Evolutionary conservation across 2,888 invertebrate genomes (phyloP).

Genomic region (Drosophila niveifrons): DNA sequence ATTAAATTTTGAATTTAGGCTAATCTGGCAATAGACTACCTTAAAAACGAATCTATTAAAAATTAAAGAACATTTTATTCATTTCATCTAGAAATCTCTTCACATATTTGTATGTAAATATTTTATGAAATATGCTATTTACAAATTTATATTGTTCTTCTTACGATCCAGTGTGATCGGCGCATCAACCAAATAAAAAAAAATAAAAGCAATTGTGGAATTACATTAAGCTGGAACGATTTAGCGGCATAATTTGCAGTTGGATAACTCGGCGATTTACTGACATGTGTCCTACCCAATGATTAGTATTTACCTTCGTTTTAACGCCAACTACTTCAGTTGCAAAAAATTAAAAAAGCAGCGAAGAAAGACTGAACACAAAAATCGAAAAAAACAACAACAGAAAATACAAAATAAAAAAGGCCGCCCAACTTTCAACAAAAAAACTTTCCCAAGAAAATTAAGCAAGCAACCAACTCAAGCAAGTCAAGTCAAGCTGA

Average conservation of each 20-base stretch:
- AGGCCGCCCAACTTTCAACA: constrained; percentile 73
- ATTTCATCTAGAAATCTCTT: too few relatives aligned
- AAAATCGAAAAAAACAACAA: constrained; percentile 43
- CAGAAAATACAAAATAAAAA: constrained; percentile 34
- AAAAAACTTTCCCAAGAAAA: constrained; percentile 80
- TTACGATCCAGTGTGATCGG: too few relatives aligned
- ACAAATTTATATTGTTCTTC: too few relatives aligned
- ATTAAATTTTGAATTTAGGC: too few relatives aligned
- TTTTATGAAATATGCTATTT: too few relatives aligned
- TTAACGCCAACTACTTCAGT: constrained; percentile 55
- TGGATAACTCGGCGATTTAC: constrained; percentile 7
- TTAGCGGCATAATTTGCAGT: constrained; percentile 12
- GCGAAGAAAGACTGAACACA: constrained; percentile 21
- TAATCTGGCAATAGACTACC: too few relatives aligned
- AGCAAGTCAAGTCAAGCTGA: constrained; percentile 50
- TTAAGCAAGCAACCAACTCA: constrained; percentile 69
- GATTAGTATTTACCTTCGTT: constrained; percentile 51
- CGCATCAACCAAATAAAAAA: too few relatives aligned
- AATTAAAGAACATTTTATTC: too few relatives aligned
- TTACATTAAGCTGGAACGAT: not conserved
- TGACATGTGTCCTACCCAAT: constrained; percentile 33
- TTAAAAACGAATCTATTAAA: too few relatives aligned
- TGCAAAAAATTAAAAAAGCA: constrained; percentile 48
- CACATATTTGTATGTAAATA: too few relatives aligned
- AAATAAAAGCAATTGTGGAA: not conserved